phyloP scores from a whole-genome alignment of 2,113 vertebrate genomes.

The Mus spicilegus region DNA sequence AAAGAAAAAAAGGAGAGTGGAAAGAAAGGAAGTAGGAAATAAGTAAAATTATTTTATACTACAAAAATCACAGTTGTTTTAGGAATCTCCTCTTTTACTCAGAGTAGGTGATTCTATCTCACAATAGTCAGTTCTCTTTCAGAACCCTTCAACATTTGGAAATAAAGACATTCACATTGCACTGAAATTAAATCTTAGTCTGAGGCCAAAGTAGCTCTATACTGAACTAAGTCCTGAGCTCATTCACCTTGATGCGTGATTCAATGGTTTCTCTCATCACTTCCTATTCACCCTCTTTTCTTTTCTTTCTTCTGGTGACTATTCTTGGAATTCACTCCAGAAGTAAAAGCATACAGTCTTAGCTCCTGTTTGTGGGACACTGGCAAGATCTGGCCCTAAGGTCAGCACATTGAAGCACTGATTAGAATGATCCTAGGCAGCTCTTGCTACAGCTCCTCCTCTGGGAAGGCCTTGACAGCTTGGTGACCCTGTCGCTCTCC shows the following conservation, averaged over 20 bases:
- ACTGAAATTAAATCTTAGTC: conserved; percentile 26
- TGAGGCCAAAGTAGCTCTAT: conserved; percentile 33
- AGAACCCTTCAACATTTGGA: background rate
- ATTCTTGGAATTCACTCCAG: background rate
- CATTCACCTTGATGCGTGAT: background rate
- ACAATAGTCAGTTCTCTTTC: background rate
- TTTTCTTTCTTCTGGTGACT: conserved; percentile 13
- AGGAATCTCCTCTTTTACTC: background rate
- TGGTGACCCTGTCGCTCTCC: conserved; percentile 61
- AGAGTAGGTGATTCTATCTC: background rate
- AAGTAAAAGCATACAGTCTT: background rate
- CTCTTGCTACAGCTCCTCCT: background rate
- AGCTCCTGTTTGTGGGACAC: background rate
- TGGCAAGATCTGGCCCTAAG: background rate
- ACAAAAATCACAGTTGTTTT: background rate
- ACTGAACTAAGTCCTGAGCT: background rate
- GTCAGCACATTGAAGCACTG: conserved; percentile 50
- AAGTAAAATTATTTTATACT: background rate
- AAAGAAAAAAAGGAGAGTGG: background rate
- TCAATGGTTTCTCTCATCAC: background rate
- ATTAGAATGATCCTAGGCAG: conserved; percentile 68
- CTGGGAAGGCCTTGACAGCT: conserved; percentile 83
- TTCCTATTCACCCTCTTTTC: conserved; percentile 2
- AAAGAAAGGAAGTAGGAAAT: background rate
- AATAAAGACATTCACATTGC: conserved; percentile 10